A percentile compares a stretch with the other conserved stretches of the same genome.
Conservation (phyloP, 2,113 vertebrate species). For the Thryonomys swinderianus region DNA sequence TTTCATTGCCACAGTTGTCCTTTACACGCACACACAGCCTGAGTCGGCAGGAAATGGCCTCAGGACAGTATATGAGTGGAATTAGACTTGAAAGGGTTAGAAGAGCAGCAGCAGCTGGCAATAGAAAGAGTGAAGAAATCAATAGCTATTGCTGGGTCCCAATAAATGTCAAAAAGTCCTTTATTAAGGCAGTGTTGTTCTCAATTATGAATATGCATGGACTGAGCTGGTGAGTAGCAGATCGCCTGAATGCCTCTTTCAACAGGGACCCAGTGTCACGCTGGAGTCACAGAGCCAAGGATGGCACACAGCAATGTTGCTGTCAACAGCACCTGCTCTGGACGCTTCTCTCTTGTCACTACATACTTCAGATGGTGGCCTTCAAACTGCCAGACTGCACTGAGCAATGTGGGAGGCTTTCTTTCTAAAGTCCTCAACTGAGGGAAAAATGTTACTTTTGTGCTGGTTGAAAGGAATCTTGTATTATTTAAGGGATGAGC, state of each 20-base stretch:
- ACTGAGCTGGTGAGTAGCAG: conserved; percentile 64
- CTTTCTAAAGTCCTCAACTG: conserved; percentile 50
- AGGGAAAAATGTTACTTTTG: conserved; percentile 64
- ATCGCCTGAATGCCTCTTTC: conserved; percentile 73
- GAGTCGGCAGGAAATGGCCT: conserved; percentile 46
- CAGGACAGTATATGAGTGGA: conserved; percentile 15
- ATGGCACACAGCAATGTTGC: conserved; percentile 63
- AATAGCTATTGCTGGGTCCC: conserved; percentile 53
- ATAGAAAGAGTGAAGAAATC: conserved; percentile 69
- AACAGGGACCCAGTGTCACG: conserved; percentile 66
- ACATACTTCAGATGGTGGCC: conserved; percentile 65
- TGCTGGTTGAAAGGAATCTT: conserved; percentile 63
- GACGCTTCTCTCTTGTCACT: conserved; percentile 66
- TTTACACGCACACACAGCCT: neutral
- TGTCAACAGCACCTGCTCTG: conserved; percentile 77
- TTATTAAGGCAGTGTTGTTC: conserved; percentile 76
- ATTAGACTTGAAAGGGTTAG: conserved; percentile 68
- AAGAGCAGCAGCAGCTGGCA: conserved; percentile 73
- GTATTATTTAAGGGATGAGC: conserved; percentile 60
- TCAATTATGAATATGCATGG: conserved; percentile 79
- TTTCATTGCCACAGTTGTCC: conserved; percentile 14
- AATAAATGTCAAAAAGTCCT: conserved; percentile 71
- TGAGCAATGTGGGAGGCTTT: conserved; percentile 56
- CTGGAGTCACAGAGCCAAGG: conserved; percentile 61
- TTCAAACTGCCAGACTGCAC: conserved; percentile 72